A percentile compares a stretch with the other conserved stretches of the same genome.
These are phyloP conservation scores for Pelodiscus sinensis DNA, from an alignment of 2,113 vertebrate species.

Conservation along the genomic window DNA sequence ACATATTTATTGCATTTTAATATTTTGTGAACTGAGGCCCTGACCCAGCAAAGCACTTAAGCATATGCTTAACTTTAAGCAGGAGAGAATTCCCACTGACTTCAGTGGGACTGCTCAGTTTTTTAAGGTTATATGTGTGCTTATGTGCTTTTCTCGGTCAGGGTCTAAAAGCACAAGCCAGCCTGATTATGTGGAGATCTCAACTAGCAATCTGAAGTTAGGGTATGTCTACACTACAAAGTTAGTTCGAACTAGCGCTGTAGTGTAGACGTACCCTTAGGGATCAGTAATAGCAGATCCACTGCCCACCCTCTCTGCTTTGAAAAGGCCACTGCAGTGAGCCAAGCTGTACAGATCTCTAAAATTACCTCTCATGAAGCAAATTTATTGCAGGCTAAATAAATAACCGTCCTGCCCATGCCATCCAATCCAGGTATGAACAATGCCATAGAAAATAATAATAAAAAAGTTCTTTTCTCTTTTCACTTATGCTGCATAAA, in stretches of 20 bases:
- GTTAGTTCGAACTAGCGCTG: no score
- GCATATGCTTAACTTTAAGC: neutral
- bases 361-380: neutral
- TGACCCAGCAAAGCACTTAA: neutral
- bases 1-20: neutral
- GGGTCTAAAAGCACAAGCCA: neutral
- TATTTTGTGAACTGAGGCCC: neutral
- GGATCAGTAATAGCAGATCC: neutral
- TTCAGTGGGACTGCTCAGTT: neutral
- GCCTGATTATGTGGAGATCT: neutral
- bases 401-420: neutral
- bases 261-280: no score
- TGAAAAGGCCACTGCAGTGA: neutral
- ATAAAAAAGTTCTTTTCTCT: neutral
- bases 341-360: neutral
- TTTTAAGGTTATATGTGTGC: neutral
- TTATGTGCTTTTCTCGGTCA: neutral
- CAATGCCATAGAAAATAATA: neutral
- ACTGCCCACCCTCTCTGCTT: neutral
- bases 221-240: no score
- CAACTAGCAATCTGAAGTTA: neutral
- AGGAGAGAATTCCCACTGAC: neutral
- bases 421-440: neutral
- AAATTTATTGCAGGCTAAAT: neutral
- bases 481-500: neutral